Conservation (phyloP, 2,797 vertebrate species). For the Nothura maculosa region DNA sequence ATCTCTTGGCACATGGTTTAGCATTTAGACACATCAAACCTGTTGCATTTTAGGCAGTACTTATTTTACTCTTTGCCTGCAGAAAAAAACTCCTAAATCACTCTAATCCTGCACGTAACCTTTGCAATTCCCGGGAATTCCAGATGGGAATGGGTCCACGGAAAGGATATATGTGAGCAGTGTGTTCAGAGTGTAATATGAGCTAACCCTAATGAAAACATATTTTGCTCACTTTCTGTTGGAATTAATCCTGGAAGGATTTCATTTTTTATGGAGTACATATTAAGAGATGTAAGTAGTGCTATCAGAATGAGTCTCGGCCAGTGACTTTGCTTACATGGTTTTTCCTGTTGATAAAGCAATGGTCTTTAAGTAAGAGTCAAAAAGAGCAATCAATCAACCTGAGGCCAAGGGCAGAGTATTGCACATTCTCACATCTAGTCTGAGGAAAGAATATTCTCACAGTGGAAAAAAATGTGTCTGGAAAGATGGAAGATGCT, state of each 20-base stretch:
- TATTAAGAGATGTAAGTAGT: neutral
- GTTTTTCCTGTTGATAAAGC: neutral
- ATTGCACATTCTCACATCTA: neutral
- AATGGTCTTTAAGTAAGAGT: neutral
- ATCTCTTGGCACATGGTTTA: neutral
- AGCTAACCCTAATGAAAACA: neutral
- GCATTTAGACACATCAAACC: neutral
- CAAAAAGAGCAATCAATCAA: neutral
- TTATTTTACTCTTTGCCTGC: neutral
- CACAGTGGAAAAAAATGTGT: neutral
- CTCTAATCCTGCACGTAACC: neutral
- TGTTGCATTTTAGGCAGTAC: neutral
- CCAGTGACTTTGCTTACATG: neutral
- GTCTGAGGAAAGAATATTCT: neutral
- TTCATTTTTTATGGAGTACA: conserved; percentile 34
- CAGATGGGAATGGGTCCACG: neutral
- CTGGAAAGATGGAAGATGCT: neutral
- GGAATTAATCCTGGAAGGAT: conserved; percentile 37
- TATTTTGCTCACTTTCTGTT: neutral
- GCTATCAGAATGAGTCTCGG: neutral
- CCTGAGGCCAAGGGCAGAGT: neutral
- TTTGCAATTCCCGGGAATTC: neutral
- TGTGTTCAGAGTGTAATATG: neutral
- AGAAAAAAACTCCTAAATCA: neutral
- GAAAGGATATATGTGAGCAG: neutral